Percentiles rank a stretch among this genome's conserved stretches.
These are phyloP conservation scores for Microplitis mediator DNA, from an alignment of 1,140 invertebrate genomes.

Conservation along the genomic window DNA sequence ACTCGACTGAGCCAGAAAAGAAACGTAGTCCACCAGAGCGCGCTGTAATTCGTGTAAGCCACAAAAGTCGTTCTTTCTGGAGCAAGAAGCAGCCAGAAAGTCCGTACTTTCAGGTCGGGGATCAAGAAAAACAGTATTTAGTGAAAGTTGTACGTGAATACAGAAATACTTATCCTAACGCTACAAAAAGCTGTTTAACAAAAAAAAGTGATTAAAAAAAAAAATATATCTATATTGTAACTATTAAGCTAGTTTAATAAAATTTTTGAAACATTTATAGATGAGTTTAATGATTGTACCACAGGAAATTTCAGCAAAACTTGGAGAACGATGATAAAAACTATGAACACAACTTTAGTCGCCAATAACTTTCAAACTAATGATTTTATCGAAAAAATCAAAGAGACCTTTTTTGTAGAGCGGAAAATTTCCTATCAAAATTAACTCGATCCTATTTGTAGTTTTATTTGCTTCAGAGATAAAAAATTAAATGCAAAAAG, in stretches of 20 bases:
- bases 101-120: too few relatives aligned
- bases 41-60: too few relatives aligned
- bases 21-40: too few relatives aligned
- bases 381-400: neutral
- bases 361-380: neutral
- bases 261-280: too few relatives aligned
- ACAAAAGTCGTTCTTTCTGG: too few relatives aligned
- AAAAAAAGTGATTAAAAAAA: slow-evolving; percentile 14
- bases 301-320: too few relatives aligned
- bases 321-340: neutral
- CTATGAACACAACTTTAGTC: neutral
- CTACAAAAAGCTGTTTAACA: slow-evolving; percentile 13
- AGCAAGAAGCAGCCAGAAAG: too few relatives aligned
- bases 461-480: neutral
- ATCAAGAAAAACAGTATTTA: slow-evolving; percentile 18
- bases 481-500: neutral
- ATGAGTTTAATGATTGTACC: too few relatives aligned
- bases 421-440: neutral
- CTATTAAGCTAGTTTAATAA: too few relatives aligned
- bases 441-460: neutral
- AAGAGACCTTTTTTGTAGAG: neutral
- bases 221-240: neutral
- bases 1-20: too few relatives aligned
- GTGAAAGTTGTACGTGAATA: slow-evolving; percentile 9
- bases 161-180: slow-evolving; percentile 2